Evolutionary conservation across 2,113 vertebrate genomes (phyloP).

Genomic region (Forbesichthys agassizii): DNA sequence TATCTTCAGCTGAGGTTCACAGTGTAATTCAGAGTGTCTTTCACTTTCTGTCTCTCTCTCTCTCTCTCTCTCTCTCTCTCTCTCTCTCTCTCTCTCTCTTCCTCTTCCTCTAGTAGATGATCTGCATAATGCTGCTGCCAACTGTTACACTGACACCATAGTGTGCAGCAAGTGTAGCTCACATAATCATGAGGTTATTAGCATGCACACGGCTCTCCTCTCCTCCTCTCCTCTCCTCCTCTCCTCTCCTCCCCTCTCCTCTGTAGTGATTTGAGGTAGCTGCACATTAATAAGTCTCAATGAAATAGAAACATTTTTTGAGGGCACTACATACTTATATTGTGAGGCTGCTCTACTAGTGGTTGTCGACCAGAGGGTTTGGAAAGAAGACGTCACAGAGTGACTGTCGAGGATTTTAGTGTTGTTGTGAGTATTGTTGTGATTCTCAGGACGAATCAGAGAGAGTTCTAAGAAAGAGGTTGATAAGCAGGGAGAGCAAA

Average conservation of each 20-base stretch:
- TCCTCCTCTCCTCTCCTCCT: constrained; percentile 21
- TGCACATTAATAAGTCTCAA: too few species aligned
- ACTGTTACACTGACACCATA: neutral
- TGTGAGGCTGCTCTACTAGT: too few species aligned
- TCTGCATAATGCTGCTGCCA: neutral
- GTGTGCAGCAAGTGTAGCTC: neutral
- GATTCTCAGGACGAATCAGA: too few species aligned
- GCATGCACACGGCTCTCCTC: constrained; percentile 29
- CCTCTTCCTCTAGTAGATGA: constrained; percentile 25
- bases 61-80: constrained; percentile 54
- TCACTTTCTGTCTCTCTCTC: constrained; percentile 62
- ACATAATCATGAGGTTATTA: neutral
- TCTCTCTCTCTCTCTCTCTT: constrained; percentile 23
- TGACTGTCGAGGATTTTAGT: too few species aligned
- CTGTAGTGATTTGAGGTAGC: too few species aligned
- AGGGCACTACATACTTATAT: too few species aligned
- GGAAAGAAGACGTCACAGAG: too few species aligned
- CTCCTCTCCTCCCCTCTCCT: neutral
- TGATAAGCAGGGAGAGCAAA: too few species aligned
- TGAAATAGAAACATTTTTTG: too few species aligned
- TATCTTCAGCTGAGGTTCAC: constrained; percentile 72
- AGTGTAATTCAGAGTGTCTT: constrained; percentile 78
- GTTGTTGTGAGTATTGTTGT: too few species aligned
- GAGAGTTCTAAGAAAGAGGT: too few species aligned
- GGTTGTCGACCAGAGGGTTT: too few species aligned